Conservation (phyloP, 2,888 invertebrate genomes). For the Pterostichus madidus region DNA sequence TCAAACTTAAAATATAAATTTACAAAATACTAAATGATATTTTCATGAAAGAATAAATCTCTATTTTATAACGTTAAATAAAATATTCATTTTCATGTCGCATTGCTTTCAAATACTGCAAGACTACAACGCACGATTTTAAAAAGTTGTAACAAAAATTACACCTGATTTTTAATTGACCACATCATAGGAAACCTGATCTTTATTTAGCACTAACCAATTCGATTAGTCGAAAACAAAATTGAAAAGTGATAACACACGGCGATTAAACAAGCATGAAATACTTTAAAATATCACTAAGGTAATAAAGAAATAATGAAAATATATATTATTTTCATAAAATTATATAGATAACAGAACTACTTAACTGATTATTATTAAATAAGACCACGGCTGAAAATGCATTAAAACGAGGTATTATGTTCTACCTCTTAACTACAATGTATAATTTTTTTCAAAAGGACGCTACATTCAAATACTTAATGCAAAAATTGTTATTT, state of each 20-base stretch:
- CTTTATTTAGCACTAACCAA: conserved; percentile 49
- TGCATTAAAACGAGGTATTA: conserved; percentile 52
- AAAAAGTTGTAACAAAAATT: conserved; percentile 41
- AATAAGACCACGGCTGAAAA: conserved; percentile 49
- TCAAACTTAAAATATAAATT: conserved; percentile 28
- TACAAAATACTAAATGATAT: conserved; percentile 11
- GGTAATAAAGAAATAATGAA: conserved; percentile 59
- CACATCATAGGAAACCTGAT: conserved; percentile 34
- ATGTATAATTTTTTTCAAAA: conserved; percentile 44
- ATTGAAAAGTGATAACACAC: conserved; percentile 44
- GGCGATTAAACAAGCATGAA: conserved; percentile 54
- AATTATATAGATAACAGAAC: conserved; percentile 48
- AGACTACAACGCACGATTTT: conserved; percentile 54
- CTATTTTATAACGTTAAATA: conserved; percentile 26
- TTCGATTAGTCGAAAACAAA: conserved; percentile 52
- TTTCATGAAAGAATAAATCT: background rate
- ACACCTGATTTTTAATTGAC: conserved; percentile 60
- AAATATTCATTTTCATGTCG: conserved; percentile 40
- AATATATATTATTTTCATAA: conserved; percentile 54
- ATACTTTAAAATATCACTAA: conserved; percentile 60
- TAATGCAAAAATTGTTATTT: conserved; percentile 15
- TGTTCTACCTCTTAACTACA: conserved; percentile 41
- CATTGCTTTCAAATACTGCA: conserved; percentile 56
- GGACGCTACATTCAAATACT: conserved; percentile 32
- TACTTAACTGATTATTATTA: conserved; percentile 47